A percentile compares a stretch with the other conserved stretches of the same genome.
phyloP scores from a whole-genome alignment of 1,140 invertebrate genomes.

The Theocolax elegans region DNA sequence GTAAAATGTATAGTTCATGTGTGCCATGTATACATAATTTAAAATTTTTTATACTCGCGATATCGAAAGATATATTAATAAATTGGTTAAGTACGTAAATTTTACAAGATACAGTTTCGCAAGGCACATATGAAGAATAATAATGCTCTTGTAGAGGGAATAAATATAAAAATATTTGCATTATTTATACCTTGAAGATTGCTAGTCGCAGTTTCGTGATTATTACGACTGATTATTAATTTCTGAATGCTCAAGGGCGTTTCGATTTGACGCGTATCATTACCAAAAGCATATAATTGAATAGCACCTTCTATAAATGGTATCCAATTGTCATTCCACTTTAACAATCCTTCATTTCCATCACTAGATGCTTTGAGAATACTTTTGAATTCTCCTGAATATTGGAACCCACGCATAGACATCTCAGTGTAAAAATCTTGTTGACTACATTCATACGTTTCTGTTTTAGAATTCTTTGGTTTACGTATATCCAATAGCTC shows the following conservation, averaged over 20 bases:
- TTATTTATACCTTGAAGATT: no score
- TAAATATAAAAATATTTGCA: no score
- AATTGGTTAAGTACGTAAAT: no score
- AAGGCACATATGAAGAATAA: no score
- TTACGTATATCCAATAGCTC: slow-evolving; percentile 3
- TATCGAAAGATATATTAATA: no score
- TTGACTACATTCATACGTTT: slow-evolving; percentile 60
- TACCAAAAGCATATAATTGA: slow-evolving; percentile 82
- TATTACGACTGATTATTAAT: slow-evolving; percentile 78
- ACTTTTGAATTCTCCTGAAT: slow-evolving; percentile 80
- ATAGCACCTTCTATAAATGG: slow-evolving; percentile 90
- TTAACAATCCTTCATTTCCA: slow-evolving; percentile 63
- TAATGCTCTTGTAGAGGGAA: no score
- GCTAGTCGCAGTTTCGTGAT: slow-evolving; percentile 71
- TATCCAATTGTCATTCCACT: slow-evolving; percentile 85
- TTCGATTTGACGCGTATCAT: slow-evolving; percentile 76
- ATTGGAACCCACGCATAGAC: slow-evolving; percentile 87
- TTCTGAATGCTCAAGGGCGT: slow-evolving; percentile 84
- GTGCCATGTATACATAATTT: no score
- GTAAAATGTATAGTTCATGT: no score
- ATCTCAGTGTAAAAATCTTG: slow-evolving; percentile 93
- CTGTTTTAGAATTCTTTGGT: neutral
- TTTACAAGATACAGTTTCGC: no score
- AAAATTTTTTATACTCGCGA: no score
- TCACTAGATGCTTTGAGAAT: slow-evolving; percentile 67